Conservation (phyloP, 2,113 vertebrate genomes). For the Psittacara wagleri region DNA sequence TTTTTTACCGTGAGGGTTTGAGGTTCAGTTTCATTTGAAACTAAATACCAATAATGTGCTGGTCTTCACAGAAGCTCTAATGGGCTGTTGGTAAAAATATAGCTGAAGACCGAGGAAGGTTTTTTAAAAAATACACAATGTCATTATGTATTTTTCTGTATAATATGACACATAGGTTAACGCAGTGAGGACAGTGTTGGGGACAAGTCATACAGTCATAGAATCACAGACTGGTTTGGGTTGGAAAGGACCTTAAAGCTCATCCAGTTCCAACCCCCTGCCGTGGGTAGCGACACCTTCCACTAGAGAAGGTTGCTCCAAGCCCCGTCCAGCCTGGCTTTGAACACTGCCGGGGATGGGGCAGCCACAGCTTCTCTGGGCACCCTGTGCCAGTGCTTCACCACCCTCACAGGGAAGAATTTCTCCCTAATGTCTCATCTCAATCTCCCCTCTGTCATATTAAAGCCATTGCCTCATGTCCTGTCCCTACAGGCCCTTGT, state of each 20-base stretch:
- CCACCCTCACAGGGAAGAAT: no score
- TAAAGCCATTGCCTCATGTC: no score
- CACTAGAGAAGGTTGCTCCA: background rate
- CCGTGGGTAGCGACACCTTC: background rate
- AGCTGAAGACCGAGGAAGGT: background rate
- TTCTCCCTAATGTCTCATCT: no score
- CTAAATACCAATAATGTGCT: background rate
- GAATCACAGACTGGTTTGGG: background rate
- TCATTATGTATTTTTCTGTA: background rate
- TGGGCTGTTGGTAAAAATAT: background rate
- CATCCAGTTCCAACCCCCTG: background rate
- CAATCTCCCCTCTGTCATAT: no score
- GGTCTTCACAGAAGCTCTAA: background rate
- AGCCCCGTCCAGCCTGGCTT: background rate
- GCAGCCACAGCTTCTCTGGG: background rate
- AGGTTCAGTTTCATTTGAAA: background rate
- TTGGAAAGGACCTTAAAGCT: background rate
- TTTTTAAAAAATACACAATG: background rate
- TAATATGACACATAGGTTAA: background rate
- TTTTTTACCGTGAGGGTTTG: background rate
- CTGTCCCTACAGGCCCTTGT: no score
- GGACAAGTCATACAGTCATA: background rate
- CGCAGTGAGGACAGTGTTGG: rapidly evolving
- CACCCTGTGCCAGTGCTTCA: background rate
- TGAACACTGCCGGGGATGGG: background rate